Conservation (phyloP, 2,888 invertebrate genomes). For the Crepidodera aurea region DNA sequence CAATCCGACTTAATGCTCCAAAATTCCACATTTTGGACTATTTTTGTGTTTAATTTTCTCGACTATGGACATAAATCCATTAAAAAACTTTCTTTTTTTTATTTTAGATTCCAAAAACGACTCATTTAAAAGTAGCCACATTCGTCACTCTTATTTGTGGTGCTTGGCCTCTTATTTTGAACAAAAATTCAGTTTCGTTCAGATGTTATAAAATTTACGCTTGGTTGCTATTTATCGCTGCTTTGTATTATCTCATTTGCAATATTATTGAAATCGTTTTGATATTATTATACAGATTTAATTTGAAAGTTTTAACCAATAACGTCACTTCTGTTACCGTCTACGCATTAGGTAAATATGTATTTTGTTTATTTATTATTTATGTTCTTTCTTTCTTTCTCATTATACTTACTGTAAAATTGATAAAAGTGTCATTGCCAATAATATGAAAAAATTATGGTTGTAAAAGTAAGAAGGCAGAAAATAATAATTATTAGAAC, state of each 20-base stretch:
- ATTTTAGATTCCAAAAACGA: constrained; percentile 1
- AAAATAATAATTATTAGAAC: not conserved
- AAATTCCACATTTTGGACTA: no score
- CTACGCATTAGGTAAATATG: not conserved
- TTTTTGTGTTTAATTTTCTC: no score
- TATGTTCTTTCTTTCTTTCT: no score
- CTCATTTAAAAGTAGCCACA: not conserved
- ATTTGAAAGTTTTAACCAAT: not conserved
- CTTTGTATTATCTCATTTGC: not conserved
- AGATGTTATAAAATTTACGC: not conserved
- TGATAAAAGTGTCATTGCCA: no score
- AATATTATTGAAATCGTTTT: not conserved
- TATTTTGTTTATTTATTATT: no score
- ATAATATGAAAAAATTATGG: no score
- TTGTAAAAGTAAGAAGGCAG: no score
- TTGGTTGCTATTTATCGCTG: not conserved
- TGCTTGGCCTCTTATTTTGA: not conserved
- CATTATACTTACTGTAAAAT: no score
- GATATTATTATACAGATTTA: not conserved
- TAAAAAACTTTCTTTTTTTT: not conserved
- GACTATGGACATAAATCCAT: no score
- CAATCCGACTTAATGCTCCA: no score
- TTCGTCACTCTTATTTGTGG: not conserved
- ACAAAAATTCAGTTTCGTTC: not conserved
- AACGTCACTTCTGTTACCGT: not conserved